phyloP scores from a whole-genome alignment of 2,113 vertebrate genomes.

The Oenanthe melanoleuca region DNA sequence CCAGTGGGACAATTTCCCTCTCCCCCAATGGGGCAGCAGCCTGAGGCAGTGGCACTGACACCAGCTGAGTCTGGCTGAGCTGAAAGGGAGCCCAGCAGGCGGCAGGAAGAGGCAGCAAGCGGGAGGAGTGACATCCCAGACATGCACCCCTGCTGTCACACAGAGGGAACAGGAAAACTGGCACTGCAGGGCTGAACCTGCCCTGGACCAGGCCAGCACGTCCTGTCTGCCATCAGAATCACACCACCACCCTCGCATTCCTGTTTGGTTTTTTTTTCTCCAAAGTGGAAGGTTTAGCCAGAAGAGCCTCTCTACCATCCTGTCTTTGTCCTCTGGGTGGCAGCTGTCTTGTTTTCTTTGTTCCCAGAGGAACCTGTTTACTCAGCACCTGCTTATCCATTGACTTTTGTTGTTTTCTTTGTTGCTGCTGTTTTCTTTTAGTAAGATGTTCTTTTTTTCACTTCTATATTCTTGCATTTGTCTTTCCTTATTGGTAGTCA shows the following conservation, averaged over 20 bases:
- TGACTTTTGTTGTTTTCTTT: neutral
- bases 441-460: neutral
- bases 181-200: neutral
- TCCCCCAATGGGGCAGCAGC: neutral
- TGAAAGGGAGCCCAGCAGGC: neutral
- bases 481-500: neutral
- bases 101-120: neutral
- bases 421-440: neutral
- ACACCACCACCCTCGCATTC: rapidly evolving
- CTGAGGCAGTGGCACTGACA: neutral
- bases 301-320: neutral
- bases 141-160: neutral
- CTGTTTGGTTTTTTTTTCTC: neutral
- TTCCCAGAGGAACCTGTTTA: neutral
- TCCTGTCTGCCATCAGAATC: neutral
- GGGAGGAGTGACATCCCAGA: neutral
- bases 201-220: neutral
- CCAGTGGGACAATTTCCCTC: neutral
- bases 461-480: neutral
- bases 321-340: neutral
- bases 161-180: neutral
- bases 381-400: neutral
- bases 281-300: neutral
- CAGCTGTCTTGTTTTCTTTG: neutral
- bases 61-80: neutral